phyloP scores from a whole-genome alignment of 2,797 vertebrate species.

The Myotis pilosus region DNA sequence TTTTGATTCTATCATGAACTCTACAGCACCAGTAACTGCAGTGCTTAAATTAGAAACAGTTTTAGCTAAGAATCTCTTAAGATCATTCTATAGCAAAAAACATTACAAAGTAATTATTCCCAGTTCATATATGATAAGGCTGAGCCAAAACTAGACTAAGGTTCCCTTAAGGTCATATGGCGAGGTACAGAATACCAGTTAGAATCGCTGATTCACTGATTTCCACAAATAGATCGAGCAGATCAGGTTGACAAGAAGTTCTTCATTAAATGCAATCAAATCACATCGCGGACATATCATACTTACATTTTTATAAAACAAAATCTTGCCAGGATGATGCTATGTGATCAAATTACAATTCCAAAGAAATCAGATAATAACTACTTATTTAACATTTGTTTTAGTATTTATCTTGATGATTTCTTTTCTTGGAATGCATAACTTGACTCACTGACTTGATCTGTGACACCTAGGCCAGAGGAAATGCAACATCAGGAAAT shows the following conservation, averaged over 20 bases:
- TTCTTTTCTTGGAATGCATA: background rate
- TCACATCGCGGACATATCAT: background rate
- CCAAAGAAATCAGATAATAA: conserved; percentile 3
- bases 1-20: background rate
- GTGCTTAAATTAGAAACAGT: conserved; percentile 49
- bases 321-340: background rate
- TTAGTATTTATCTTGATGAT: conserved; percentile 14
- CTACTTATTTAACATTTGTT: background rate
- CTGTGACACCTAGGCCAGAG: background rate
- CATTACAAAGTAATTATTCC: conserved; percentile 49
- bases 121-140: conserved; percentile 39
- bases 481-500: background rate
- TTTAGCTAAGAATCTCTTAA: conserved; percentile 35
- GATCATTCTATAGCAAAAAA: conserved; percentile 33
- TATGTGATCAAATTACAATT: background rate
- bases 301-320: background rate
- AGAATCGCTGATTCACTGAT: background rate
- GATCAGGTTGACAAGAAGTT: background rate
- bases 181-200: background rate
- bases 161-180: background rate
- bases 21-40: background rate
- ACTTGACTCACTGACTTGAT: background rate
- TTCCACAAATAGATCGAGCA: background rate
- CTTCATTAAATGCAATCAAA: background rate
- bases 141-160: conserved; percentile 42